Evolutionary conservation across 2,888 invertebrate genomes (phyloP), one percentile per base, ranked within the genome.

Genomic region (Drepanosiphum platanoidis): DNA sequence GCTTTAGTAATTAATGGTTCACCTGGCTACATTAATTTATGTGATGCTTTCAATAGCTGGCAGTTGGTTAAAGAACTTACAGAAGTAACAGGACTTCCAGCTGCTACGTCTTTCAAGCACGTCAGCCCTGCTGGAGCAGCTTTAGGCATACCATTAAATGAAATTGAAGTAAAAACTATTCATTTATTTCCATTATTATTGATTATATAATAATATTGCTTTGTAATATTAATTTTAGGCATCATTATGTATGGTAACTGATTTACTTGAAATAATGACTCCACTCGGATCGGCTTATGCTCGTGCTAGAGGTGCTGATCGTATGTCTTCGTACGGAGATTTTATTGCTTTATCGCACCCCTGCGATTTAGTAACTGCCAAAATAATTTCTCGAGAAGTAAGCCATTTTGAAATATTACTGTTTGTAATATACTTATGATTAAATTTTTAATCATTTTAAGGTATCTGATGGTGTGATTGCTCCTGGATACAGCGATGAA

Each of bases 321-420:
- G 99, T 82, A 99, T 99, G 99, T 98, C 98, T 13, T 98, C 98
- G 0, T 99, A 99, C 90, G 99, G 99, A 0, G 99, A 99, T 91
- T 99, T 99, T 90, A 93, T 99, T 58, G 97, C 98, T 0, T 90
- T 99, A 0, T 98, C 98, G 0, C 97, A 98, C 89, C 90, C 91
- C 0, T 99, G 99, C 89, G 99, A 99, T 90, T 93, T 92, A 77
- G 89, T 93, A 87, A 99, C 99, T 0, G 99, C 99, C 0, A 94
- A 92, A 89, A 95, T 99, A 86, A 97, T 99, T 86, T 95, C 96
- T 0, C 88, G 93, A 88, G 92, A 93, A 91, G 93, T 92, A 88
- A 87, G 39, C 36, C 36, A 46, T 18, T 46, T 4, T 82, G 3
- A 9, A 9, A 46, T 64, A 4, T 27, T 34, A 61, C 4, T 11